phyloP scores from a whole-genome alignment of 1,140 invertebrate genomes.

The Megalonaias nervosa region DNA sequence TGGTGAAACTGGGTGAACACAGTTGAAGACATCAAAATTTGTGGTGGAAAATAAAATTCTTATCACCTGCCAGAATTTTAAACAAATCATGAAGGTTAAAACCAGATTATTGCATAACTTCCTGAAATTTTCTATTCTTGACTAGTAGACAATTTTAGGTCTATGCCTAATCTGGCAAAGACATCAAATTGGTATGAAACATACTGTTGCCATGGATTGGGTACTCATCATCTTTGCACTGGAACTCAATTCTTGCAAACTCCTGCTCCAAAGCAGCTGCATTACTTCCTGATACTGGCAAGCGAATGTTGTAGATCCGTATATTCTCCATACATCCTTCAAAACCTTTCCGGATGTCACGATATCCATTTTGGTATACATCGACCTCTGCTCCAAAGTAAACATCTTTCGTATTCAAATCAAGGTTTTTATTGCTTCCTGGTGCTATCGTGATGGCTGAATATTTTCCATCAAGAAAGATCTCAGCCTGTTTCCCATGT shows the following conservation, averaged over 20 bases:
- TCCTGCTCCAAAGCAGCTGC: slow-evolving; percentile 78
- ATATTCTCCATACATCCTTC: slow-evolving; percentile 94
- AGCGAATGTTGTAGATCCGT: slow-evolving; percentile 81
- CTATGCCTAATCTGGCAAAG: neutral
- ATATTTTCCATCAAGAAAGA: slow-evolving; percentile 86
- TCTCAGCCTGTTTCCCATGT: slow-evolving; percentile 79
- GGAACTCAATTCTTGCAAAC: slow-evolving; percentile 84
- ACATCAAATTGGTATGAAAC: slow-evolving; percentile 14
- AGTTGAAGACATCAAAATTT: too few relatives aligned
- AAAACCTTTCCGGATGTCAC: slow-evolving; percentile 85
- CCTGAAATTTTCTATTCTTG: neutral
- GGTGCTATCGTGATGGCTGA: slow-evolving; percentile 85
- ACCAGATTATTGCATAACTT: neutral
- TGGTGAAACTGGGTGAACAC: too few relatives aligned
- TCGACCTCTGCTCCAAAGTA: slow-evolving; percentile 88
- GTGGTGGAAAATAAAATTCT: too few relatives aligned
- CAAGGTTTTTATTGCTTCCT: slow-evolving; percentile 86
- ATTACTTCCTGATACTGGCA: slow-evolving; percentile 79
- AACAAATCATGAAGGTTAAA: too few relatives aligned
- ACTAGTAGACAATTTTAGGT: neutral
- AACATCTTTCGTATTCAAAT: slow-evolving; percentile 87
- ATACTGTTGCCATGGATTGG: slow-evolving; percentile 41
- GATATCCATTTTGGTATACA: slow-evolving; percentile 78
- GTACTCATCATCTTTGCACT: slow-evolving; percentile 74
- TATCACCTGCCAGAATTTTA: neutral